phyloP scores from a whole-genome alignment of 2,888 invertebrate species.

The Mythimna pallens region DNA sequence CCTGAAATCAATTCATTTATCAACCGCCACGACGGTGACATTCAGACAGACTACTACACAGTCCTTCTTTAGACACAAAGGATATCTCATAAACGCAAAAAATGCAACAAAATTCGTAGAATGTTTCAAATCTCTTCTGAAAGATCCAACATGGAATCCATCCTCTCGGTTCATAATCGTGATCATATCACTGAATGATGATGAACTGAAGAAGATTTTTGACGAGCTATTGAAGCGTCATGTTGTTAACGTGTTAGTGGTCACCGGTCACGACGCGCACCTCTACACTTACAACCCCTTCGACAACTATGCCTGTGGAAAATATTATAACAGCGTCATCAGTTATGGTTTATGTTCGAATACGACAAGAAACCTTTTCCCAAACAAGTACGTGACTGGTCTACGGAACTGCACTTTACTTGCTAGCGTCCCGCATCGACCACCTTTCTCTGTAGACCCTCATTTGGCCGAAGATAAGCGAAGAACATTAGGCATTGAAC shows the following conservation, averaged over 20 bases:
- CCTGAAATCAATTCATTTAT: conserved; percentile 56
- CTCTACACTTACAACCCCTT: conserved; percentile 79
- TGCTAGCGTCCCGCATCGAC: conserved; percentile 59
- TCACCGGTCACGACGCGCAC: conserved; percentile 67
- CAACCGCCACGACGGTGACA: conserved; percentile 11
- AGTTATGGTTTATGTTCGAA: conserved; percentile 71
- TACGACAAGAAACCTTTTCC: conserved; percentile 61
- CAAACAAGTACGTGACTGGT: conserved; percentile 69
- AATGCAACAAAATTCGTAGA: conserved; percentile 59
- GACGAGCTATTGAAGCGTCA: conserved; percentile 68
- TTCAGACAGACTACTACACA: conserved; percentile 11
- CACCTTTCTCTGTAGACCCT: conserved; percentile 51
- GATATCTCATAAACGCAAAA: conserved; percentile 61
- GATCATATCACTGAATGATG: conserved; percentile 55
- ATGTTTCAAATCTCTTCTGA: conserved; percentile 57
- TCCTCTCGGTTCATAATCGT: conserved; percentile 69
- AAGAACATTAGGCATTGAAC: conserved; percentile 41
- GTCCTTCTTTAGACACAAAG: conserved; percentile 33
- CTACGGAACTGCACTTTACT: conserved; percentile 74
- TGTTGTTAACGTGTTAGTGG: conserved; percentile 69
- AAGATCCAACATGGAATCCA: conserved; percentile 73
- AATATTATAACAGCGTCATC: conserved; percentile 70
- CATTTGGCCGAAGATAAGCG: neutral
- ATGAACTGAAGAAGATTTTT: conserved; percentile 68
- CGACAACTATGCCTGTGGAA: conserved; percentile 78